These are phyloP conservation scores for Standfussiana lucernea DNA, from an alignment of 2,888 invertebrate species.

Conservation along the genomic window DNA sequence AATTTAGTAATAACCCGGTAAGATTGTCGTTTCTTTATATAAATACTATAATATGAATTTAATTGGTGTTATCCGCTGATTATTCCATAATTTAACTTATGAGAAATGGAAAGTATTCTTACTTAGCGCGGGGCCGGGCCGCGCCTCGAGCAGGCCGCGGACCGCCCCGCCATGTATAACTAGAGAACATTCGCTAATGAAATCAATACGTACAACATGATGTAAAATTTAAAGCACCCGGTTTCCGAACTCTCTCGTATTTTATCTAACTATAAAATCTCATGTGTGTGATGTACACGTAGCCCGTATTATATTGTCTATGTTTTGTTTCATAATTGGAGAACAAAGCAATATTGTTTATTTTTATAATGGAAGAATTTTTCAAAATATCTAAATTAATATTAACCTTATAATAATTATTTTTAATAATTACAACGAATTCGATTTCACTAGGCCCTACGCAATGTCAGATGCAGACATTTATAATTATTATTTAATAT, in stretches of 20 bases:
- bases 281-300: conserved; percentile 84
- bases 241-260: conserved; percentile 90
- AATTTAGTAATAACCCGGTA: conserved; percentile 82
- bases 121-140: conserved; percentile 54
- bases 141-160: conserved; percentile 54
- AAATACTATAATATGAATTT: conserved; percentile 82
- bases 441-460: conserved; percentile 90
- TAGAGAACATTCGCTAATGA: conserved; percentile 87
- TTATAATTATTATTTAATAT: conserved; percentile 82
- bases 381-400: conserved; percentile 87
- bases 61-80: conserved; percentile 87
- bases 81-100: conserved; percentile 70
- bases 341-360: conserved; percentile 85
- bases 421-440: conserved; percentile 88
- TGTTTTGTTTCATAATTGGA: conserved; percentile 81
- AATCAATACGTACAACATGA: conserved; percentile 88
- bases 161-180: conserved; percentile 75
- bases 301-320: conserved; percentile 88
- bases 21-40: conserved; percentile 76
- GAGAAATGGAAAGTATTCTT: conserved; percentile 67
- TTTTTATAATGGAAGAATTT: conserved; percentile 86
- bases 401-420: conserved; percentile 81
- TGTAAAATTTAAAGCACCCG: conserved; percentile 91
- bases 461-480: conserved; percentile 88
- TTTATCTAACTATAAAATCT: conserved; percentile 89